Evolutionary conservation across 35 echinoderm and acorn worm species (phyloP).

Genomic region (Amphiura filiformis): DNA sequence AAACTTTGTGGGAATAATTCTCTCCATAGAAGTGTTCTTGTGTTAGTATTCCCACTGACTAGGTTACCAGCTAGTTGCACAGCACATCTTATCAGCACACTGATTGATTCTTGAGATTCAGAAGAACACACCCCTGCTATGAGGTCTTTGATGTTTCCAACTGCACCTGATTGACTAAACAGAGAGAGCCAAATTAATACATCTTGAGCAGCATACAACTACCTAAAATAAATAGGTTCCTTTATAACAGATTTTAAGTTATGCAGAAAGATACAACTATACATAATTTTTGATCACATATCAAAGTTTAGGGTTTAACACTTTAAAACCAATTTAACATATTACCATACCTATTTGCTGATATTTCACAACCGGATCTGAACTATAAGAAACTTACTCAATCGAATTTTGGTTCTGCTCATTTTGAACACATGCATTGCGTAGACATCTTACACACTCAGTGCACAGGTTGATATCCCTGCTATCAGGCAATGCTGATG

Average conservation of each 20-base stretch:
- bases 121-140: background rate
- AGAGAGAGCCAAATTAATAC: too few species aligned
- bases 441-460: background rate
- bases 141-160: background rate
- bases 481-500: background rate
- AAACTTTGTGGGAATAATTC: constrained; percentile 29
- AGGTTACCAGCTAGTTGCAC: constrained; percentile 49
- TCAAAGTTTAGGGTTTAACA: background rate
- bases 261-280: background rate
- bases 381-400: background rate
- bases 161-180: constrained; percentile 15
- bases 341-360: background rate
- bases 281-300: background rate
- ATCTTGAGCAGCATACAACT: too few species aligned
- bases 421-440: background rate
- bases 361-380: background rate
- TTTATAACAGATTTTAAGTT: background rate
- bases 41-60: constrained; percentile 26
- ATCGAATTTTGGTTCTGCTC: background rate
- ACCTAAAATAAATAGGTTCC: background rate
- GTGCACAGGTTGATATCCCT: background rate
- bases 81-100: constrained; percentile 2
- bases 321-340: background rate
- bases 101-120: background rate
- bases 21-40: constrained; percentile 21